These are phyloP conservation scores for Catocala nupta DNA, from an alignment of 2,888 invertebrate genomes.

Conservation along the genomic window DNA sequence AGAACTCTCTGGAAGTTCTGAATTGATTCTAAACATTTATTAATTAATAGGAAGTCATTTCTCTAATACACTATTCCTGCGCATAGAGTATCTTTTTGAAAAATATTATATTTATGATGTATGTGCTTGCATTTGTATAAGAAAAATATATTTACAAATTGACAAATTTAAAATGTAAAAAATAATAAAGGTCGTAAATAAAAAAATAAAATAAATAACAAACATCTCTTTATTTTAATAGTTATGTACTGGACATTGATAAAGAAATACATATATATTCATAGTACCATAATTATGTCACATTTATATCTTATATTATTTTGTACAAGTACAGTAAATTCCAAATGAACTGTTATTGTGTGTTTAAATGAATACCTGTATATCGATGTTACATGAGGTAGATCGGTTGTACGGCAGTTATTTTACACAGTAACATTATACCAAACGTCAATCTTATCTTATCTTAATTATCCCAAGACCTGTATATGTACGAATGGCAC, in stretches of 20 bases:
- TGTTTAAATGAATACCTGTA: conserved; percentile 64
- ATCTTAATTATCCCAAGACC: conserved; percentile 37
- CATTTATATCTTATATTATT: conserved; percentile 76
- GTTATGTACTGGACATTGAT: conserved; percentile 84
- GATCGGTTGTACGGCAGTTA: conserved; percentile 62
- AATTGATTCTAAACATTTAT: too few species aligned
- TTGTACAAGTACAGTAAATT: conserved; percentile 75
- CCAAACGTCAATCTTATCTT: conserved; percentile 38
- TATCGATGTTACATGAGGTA: conserved; percentile 75
- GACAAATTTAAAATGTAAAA: too few species aligned
- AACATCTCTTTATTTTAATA: conserved; percentile 86
- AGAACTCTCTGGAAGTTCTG: too few species aligned
- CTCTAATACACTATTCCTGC: too few species aligned
- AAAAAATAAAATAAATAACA: conserved; percentile 74
- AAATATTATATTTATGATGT: too few species aligned
- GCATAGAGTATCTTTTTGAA: too few species aligned
- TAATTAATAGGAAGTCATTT: too few species aligned
- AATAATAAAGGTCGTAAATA: not conserved
- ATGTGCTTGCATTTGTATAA: too few species aligned
- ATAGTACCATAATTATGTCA: conserved; percentile 78
- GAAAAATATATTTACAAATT: too few species aligned
- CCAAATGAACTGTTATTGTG: conserved; percentile 55
- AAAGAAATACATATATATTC: conserved; percentile 83
- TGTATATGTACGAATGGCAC: conserved; percentile 60
- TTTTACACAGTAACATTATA: conserved; percentile 35